These are phyloP conservation scores for Crambe crambe DNA, from an alignment of 37 sponge, comb jelly and placozoan genomes.

Conservation along the genomic window DNA sequence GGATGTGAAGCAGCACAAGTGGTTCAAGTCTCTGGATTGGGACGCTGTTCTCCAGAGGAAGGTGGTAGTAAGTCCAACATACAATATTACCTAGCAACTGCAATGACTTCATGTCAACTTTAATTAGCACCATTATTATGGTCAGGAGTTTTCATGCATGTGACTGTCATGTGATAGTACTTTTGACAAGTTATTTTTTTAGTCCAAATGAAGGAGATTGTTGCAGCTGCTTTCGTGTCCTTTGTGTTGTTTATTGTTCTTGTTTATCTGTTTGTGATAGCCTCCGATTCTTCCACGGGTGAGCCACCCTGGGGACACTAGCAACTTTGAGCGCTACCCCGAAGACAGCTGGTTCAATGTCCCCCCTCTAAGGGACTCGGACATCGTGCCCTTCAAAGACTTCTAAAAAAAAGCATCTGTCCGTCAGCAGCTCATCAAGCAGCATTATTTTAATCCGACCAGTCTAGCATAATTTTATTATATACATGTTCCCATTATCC, in stretches of 20 bases:
- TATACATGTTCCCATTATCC: not conserved
- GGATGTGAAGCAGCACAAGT: constrained; percentile 91
- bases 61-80: constrained; percentile 45
- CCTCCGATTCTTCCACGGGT: constrained; percentile 86
- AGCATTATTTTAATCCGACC: not conserved
- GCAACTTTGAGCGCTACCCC: constrained; percentile 91
- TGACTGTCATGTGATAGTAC: not conserved
- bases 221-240: too few relatives aligned
- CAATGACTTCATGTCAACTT: too few relatives aligned
- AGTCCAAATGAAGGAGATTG: too few relatives aligned
- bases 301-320: constrained; percentile 86
- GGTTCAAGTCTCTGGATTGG: constrained; percentile 90
- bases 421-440: not conserved
- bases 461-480: not conserved
- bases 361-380: constrained; percentile 67
- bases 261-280: constrained; percentile 10
- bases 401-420: constrained; percentile 37
- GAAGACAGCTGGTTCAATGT: constrained; percentile 90
- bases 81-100: not conserved
- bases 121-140: too few relatives aligned
- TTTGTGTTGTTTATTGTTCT: too few relatives aligned
- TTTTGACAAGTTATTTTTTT: not conserved
- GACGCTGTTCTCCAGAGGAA: constrained; percentile 81
- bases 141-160: too few relatives aligned
- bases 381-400: constrained; percentile 69